Conservation (phyloP, 1,140 invertebrate genomes). For the Maconellicoccus hirsutus region DNA sequence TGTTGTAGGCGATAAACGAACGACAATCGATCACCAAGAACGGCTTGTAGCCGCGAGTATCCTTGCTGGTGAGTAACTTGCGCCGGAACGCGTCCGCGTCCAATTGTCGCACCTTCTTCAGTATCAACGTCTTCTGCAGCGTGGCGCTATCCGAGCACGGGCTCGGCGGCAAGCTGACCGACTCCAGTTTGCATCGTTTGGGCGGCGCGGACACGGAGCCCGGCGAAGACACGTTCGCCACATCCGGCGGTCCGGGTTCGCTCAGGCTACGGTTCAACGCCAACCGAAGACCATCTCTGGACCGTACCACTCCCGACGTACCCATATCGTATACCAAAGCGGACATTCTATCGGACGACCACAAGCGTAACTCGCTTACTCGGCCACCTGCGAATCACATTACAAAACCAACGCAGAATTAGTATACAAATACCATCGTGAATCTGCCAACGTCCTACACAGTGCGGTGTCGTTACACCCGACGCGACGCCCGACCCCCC, state of each 20-base stretch:
- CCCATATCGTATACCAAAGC: constrained; percentile 36
- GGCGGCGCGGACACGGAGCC: constrained; percentile 26
- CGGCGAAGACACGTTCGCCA: not conserved
- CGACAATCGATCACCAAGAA: constrained; percentile 56
- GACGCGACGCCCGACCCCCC: no score
- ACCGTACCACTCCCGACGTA: constrained; percentile 38
- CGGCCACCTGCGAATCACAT: not conserved
- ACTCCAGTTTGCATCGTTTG: constrained; percentile 46
- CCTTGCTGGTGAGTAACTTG: constrained; percentile 29
- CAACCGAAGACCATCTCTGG: constrained; percentile 45
- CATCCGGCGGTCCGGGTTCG: constrained; percentile 42
- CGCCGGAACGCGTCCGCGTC: constrained; percentile 32
- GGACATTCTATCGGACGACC: not conserved
- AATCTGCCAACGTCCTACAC: no score
- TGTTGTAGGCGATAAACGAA: constrained; percentile 58
- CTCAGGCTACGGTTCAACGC: constrained; percentile 46
- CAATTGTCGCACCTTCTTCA: constrained; percentile 35
- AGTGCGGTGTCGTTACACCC: no score
- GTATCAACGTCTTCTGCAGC: constrained; percentile 40
- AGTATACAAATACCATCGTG: no score
- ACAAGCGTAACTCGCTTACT: not conserved
- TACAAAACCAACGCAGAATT: no score
- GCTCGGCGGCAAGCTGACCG: constrained; percentile 42
- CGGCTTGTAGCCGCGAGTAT: constrained; percentile 30
- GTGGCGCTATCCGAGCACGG: constrained; percentile 44